These are phyloP conservation scores for Chelonus insularis DNA, from an alignment of 1,140 invertebrate species.

Conservation along the genomic window DNA sequence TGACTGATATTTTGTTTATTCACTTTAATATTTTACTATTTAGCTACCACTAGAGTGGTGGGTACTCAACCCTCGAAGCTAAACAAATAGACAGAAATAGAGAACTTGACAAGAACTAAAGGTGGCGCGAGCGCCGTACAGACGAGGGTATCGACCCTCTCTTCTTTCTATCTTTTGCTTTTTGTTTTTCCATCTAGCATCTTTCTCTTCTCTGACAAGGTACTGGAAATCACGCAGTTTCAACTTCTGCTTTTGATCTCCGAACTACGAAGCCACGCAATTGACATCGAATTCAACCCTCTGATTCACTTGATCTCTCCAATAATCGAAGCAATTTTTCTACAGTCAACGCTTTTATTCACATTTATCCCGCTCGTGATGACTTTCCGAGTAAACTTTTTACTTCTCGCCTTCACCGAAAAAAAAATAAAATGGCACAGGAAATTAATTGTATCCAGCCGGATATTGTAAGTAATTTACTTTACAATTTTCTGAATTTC, in stretches of 20 bases:
- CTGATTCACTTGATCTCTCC: neutral
- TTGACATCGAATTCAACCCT: neutral
- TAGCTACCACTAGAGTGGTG: too few species aligned
- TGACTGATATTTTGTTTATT: too few species aligned
- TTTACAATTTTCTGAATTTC: too few species aligned
- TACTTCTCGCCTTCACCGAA: too few species aligned
- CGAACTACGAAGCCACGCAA: neutral
- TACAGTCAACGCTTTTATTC: neutral
- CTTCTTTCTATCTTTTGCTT: slow-evolving; percentile 23
- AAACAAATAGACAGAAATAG: neutral
- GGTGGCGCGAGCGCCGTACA: slow-evolving; percentile 45
- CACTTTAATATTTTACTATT: too few species aligned
- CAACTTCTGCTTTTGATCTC: too few species aligned
- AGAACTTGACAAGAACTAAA: slow-evolving; percentile 1
- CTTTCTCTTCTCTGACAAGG: neutral
- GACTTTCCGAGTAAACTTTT: too few species aligned
- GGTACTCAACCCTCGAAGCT: neutral
- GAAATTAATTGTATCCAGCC: too few species aligned
- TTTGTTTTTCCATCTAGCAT: slow-evolving; percentile 5
- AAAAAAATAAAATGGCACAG: too few species aligned
- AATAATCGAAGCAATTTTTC: neutral
- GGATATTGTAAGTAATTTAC: too few species aligned
- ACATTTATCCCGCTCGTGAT: neutral
- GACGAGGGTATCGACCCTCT: slow-evolving; percentile 50
- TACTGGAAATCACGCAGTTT: too few species aligned